These are phyloP conservation scores for Engystomops pustulosus DNA, from an alignment of 2,113 vertebrate genomes.

Conservation along the genomic window DNA sequence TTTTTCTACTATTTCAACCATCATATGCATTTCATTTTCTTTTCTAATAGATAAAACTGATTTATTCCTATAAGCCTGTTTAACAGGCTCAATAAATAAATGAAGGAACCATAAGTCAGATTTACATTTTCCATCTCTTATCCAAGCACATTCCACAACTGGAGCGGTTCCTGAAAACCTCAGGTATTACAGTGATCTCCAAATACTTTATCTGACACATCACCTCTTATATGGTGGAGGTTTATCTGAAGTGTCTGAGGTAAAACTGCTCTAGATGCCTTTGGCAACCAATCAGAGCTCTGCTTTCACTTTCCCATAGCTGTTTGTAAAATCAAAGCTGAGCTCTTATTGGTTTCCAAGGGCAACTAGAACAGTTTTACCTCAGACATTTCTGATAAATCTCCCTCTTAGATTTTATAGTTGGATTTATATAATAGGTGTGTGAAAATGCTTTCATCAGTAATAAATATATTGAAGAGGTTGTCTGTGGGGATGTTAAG, in stretches of 20 bases:
- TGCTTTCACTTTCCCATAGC: too few relatives aligned
- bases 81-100: constrained; percentile 25
- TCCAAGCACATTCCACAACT: constrained; percentile 13
- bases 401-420: neutral
- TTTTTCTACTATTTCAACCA: neutral
- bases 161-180: constrained; percentile 22
- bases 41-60: constrained; percentile 19
- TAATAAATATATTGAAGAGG: neutral
- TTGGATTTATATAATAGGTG: neutral
- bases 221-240: too few relatives aligned
- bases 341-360: too few relatives aligned
- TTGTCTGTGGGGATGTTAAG: neutral
- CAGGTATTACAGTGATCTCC: constrained; percentile 34
- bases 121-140: constrained; percentile 36
- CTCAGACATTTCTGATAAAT: too few relatives aligned
- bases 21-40: constrained; percentile 25
- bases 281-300: too few relatives aligned
- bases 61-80: constrained; percentile 41
- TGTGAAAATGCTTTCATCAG: neutral
- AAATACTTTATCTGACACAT: neutral
- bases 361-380: too few relatives aligned
- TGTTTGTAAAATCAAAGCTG: too few relatives aligned
- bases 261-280: too few relatives aligned
- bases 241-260: too few relatives aligned
- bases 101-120: constrained; percentile 12